Conservation (phyloP, 1,140 invertebrate genomes). For the Drosophila suzukii region DNA sequence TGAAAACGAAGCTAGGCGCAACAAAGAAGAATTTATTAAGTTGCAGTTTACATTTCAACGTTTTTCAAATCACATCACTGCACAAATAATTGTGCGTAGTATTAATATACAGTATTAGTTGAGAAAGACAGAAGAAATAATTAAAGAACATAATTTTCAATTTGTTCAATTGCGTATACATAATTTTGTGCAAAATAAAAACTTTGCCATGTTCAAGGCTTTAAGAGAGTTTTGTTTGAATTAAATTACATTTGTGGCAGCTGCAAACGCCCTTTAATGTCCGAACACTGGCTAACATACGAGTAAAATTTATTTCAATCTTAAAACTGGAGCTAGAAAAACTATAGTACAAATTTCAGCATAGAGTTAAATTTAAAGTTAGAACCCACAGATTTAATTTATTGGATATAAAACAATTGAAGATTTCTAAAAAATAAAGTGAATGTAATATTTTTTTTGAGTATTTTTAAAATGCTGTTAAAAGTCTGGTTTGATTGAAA, state of each 20-base stretch:
- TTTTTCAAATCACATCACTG: slow-evolving; percentile 35
- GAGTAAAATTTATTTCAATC: background rate
- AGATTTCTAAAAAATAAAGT: background rate
- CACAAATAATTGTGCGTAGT: slow-evolving; percentile 12
- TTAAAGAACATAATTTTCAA: background rate
- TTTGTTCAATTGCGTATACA: slow-evolving; percentile 25
- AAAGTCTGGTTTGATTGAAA: background rate
- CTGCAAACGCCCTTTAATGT: background rate
- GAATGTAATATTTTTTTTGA: background rate
- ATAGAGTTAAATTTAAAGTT: background rate
- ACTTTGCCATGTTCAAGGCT: background rate
- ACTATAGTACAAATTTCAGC: background rate
- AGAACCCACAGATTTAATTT: background rate
- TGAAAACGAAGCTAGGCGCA: slow-evolving; percentile 14
- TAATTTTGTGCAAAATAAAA: slow-evolving; percentile 29
- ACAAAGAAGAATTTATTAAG: slow-evolving; percentile 26
- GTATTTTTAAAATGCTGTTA: background rate
- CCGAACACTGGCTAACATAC: background rate
- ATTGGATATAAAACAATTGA: background rate
- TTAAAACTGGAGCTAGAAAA: background rate
- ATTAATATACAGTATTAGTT: background rate
- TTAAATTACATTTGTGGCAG: background rate
- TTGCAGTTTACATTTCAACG: slow-evolving; percentile 62
- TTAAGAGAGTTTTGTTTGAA: background rate
- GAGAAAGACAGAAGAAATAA: too few species aligned